Conservation (phyloP, 2,888 invertebrate species). For the Gari tellinella region DNA sequence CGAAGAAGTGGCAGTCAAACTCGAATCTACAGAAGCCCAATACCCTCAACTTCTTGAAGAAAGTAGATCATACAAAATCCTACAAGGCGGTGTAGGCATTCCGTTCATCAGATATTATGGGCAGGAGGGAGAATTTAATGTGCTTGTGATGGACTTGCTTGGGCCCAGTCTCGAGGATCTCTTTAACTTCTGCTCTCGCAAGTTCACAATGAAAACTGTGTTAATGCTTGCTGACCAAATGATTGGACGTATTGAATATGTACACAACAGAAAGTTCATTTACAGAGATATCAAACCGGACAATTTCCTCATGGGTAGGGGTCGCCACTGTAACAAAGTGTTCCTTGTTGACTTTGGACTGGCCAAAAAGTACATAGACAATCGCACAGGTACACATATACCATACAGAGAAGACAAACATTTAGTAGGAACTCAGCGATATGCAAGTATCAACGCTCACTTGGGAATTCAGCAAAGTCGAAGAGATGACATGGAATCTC, state of each 20-base stretch:
- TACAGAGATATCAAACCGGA: slow-evolving; percentile 90
- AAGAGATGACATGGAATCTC: slow-evolving; percentile 99
- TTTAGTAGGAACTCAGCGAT: slow-evolving; percentile 87
- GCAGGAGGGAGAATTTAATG: slow-evolving; percentile 98
- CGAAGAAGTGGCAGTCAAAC: too few relatives aligned
- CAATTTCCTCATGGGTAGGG: slow-evolving; percentile 87
- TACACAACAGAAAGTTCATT: slow-evolving; percentile 99
- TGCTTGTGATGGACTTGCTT: slow-evolving; percentile 99
- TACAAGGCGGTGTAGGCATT: slow-evolving; percentile 85
- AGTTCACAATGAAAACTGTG: slow-evolving; percentile 99
- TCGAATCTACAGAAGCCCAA: too few relatives aligned
- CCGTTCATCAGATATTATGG: slow-evolving; percentile 77
- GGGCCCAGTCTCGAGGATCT: slow-evolving; percentile 87
- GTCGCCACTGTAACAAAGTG: slow-evolving; percentile 86
- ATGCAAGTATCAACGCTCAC: slow-evolving; percentile 99
- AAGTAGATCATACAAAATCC: slow-evolving; percentile 86
- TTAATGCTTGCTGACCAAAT: slow-evolving; percentile 97
- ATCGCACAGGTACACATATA: slow-evolving; percentile 96
- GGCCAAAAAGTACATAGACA: slow-evolving; percentile 99
- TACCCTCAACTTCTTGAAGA: too few relatives aligned
- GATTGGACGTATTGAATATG: slow-evolving; percentile 95
- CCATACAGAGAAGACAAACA: slow-evolving; percentile 88
- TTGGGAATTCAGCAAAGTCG: slow-evolving; percentile 99
- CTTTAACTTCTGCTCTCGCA: slow-evolving; percentile 99
- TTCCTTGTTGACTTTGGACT: slow-evolving; percentile 99